These are phyloP conservation scores for Lamproptera curius DNA, from an alignment of 2,888 invertebrate species.

Conservation along the genomic window DNA sequence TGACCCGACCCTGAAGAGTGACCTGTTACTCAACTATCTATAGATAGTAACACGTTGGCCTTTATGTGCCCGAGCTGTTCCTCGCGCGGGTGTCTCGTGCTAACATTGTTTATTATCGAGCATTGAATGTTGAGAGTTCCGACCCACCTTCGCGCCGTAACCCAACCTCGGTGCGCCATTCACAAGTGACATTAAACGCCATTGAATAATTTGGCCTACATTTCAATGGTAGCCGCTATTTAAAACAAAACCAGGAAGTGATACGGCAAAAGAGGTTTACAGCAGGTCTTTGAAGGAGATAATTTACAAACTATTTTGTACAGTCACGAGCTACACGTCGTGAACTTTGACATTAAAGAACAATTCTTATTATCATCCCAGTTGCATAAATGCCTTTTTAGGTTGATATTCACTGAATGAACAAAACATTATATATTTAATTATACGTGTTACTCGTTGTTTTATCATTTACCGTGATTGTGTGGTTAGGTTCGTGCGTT, in stretches of 20 bases:
- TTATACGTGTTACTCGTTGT: constrained; percentile 16
- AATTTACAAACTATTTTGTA: constrained; percentile 11
- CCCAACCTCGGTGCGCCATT: constrained; percentile 41
- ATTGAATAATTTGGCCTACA: constrained; percentile 38
- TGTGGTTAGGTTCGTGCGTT: constrained; percentile 2
- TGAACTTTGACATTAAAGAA: constrained; percentile 13
- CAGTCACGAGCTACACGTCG: constrained; percentile 3
- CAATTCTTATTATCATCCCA: constrained; percentile 2
- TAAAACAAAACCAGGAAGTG: constrained; percentile 24
- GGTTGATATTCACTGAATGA: too few species aligned
- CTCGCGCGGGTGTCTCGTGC: constrained; percentile 26
- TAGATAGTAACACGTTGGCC: constrained; percentile 53
- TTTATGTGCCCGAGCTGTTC: constrained; percentile 37
- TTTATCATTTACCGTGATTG: constrained; percentile 12
- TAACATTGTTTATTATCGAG: constrained; percentile 2
- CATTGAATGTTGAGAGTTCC: constrained; percentile 4
- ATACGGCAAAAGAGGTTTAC: neutral
- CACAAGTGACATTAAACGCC: constrained; percentile 49
- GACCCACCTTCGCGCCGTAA: constrained; percentile 31
- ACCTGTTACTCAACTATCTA: constrained; percentile 63
- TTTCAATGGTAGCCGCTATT: constrained; percentile 18
- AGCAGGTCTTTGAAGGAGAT: neutral
- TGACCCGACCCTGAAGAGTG: constrained; percentile 57
- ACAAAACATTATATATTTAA: neutral
- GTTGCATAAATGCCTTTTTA: neutral